Conservation (phyloP, 2,113 vertebrate species). For the Seriola rivoliana region DNA sequence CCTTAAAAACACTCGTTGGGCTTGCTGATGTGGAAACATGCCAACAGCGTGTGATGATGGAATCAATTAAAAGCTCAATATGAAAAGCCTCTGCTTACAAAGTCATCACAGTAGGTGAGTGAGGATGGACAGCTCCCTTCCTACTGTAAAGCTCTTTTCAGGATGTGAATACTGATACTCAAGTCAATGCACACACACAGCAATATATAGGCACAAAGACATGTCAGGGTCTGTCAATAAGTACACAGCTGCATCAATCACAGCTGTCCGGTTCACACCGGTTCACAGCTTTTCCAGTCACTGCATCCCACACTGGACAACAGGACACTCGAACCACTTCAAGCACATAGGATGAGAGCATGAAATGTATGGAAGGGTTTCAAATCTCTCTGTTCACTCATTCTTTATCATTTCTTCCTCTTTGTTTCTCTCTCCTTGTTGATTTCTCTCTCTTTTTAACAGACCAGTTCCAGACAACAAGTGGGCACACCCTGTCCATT, state of each 20-base stretch:
- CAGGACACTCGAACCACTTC: neutral
- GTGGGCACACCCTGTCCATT: constrained; percentile 11
- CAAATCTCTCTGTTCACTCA: neutral
- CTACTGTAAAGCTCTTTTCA: neutral
- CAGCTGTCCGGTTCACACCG: constrained; percentile 26
- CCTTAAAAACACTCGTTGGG: constrained; percentile 14
- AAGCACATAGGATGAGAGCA: neutral
- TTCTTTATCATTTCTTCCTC: neutral
- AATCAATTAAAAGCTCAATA: constrained; percentile 62
- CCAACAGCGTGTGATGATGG: constrained; percentile 26
- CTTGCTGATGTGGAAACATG: constrained; percentile 41
- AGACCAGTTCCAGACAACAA: neutral
- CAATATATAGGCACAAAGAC: constrained; percentile 25
- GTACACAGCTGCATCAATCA: constrained; percentile 65
- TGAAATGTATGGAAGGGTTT: neutral
- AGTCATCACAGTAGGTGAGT: constrained; percentile 5
- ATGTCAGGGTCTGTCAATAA: constrained; percentile 59
- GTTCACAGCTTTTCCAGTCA: constrained; percentile 38
- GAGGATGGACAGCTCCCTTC: constrained; percentile 31
- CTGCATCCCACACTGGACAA: neutral
- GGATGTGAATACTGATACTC: constrained; percentile 11
- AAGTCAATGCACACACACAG: constrained; percentile 14
- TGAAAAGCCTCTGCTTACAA: constrained; percentile 26
- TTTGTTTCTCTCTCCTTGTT: neutral
- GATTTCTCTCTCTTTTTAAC: neutral